Percentiles rank a stretch among this genome's conserved stretches.
Conservation (phyloP, 1,140 invertebrate species). For the Lethocerus indicus region DNA sequence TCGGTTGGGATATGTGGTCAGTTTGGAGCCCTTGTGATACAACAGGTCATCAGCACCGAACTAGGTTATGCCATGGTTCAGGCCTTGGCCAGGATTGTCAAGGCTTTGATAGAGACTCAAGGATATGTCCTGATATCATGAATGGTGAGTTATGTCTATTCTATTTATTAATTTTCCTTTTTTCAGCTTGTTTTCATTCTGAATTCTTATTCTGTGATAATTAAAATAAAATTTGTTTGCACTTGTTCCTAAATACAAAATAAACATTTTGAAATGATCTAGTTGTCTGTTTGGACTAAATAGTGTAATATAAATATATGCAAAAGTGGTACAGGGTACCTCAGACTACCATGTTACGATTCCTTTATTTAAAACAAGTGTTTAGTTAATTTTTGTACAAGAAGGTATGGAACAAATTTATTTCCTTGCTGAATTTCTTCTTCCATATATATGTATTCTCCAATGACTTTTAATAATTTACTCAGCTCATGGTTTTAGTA, state of each 20-base stretch:
- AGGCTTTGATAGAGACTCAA: conserved; percentile 41
- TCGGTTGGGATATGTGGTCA: conserved; percentile 46
- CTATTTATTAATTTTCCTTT: background rate
- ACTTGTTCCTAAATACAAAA: too few relatives aligned
- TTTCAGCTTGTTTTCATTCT: too few relatives aligned
- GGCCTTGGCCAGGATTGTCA: conserved; percentile 37
- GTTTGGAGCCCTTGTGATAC: conserved; percentile 48
- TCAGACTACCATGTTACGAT: background rate
- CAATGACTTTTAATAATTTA: too few relatives aligned
- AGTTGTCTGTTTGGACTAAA: too few relatives aligned
- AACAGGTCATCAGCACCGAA: conserved; percentile 42
- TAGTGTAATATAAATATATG: too few relatives aligned
- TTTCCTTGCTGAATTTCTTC: background rate
- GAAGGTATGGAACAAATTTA: background rate
- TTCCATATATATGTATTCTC: background rate
- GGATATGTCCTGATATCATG: conserved; percentile 32
- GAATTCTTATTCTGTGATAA: too few relatives aligned
- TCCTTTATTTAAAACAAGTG: background rate
- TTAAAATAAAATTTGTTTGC: too few relatives aligned
- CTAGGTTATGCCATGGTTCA: conserved; percentile 35
- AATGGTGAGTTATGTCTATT: background rate
- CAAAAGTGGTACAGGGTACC: too few relatives aligned
- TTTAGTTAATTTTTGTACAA: background rate
- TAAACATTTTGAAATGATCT: too few relatives aligned
- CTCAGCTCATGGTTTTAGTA: too few relatives aligned